A percentile compares a stretch with the other conserved stretches of the same genome.
These are phyloP conservation scores for Urophycis tenuis DNA, from an alignment of 2,797 vertebrate species.

Conservation along the genomic window DNA sequence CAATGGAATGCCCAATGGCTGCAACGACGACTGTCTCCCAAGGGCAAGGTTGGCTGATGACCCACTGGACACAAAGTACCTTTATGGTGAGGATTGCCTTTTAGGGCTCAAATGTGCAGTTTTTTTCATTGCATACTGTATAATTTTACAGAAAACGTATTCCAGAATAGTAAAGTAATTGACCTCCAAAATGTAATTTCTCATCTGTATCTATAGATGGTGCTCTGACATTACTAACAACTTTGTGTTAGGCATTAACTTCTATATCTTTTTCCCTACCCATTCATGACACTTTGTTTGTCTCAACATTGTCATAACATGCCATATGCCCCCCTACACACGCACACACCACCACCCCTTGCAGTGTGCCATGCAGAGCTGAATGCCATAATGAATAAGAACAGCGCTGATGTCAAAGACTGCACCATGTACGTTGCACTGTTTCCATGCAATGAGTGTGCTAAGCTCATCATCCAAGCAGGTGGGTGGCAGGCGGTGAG, in stretches of 20 bases:
- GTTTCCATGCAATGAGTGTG: constrained; percentile 95
- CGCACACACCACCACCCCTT: neutral
- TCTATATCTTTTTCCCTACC: too few species aligned
- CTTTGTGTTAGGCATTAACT: too few species aligned
- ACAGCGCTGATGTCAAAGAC: constrained; percentile 87
- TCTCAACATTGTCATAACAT: too few species aligned
- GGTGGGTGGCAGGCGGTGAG: constrained; percentile 44
- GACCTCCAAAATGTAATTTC: neutral
- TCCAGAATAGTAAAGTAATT: too few species aligned
- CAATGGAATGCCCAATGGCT: constrained; percentile 95
- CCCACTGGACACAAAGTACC: constrained; percentile 88
- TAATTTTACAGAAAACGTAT: neutral
- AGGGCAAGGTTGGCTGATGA: constrained; percentile 78
- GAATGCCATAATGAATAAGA: constrained; percentile 98
- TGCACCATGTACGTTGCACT: constrained; percentile 90
- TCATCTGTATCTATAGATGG: too few species aligned
- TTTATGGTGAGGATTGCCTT: constrained; percentile 46
- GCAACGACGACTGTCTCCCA: constrained; percentile 84
- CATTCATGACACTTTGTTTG: too few species aligned
- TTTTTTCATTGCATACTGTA: neutral
- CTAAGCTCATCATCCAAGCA: constrained; percentile 89
- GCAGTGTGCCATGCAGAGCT: constrained; percentile 94
- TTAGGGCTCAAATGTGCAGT: neutral
- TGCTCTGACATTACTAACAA: too few species aligned
- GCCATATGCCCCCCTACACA: neutral